These are phyloP conservation scores for Agrotis segetum DNA, from an alignment of 2,888 invertebrate species.

Conservation along the genomic window DNA sequence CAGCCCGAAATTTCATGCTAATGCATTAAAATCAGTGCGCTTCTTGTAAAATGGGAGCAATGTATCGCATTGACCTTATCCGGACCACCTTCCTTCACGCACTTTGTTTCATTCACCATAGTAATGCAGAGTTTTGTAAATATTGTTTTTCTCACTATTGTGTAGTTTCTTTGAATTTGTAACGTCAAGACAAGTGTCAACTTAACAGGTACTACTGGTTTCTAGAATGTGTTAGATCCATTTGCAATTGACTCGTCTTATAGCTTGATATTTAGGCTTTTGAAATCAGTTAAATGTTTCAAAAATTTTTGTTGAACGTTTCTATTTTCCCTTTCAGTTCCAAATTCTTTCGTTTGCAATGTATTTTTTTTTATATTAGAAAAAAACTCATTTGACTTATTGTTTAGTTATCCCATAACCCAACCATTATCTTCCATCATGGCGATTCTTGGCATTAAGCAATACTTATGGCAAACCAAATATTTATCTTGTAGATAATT, in stretches of 20 bases:
- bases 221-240: neutral
- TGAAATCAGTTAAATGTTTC: no score
- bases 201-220: neutral
- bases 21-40: constrained; percentile 41
- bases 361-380: neutral
- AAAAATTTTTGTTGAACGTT: neutral
- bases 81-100: constrained; percentile 40
- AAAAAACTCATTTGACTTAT: neutral
- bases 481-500: constrained; percentile 31
- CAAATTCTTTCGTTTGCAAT: neutral
- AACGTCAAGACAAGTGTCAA: neutral
- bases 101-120: constrained; percentile 37
- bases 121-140: constrained; percentile 17
- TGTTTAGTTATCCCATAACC: neutral
- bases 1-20: constrained; percentile 10
- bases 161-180: neutral
- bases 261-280: neutral
- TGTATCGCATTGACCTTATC: constrained; percentile 69
- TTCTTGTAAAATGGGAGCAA: constrained; percentile 66
- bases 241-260: neutral
- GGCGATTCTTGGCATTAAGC: constrained; percentile 8
- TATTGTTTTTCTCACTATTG: constrained; percentile 6
- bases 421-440: neutral
- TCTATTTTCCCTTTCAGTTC: neutral
- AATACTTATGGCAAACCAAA: constrained; percentile 4